phyloP scores from a whole-genome alignment of 92 coral and sea anemone species.

The Phenganax stokvisi region DNA sequence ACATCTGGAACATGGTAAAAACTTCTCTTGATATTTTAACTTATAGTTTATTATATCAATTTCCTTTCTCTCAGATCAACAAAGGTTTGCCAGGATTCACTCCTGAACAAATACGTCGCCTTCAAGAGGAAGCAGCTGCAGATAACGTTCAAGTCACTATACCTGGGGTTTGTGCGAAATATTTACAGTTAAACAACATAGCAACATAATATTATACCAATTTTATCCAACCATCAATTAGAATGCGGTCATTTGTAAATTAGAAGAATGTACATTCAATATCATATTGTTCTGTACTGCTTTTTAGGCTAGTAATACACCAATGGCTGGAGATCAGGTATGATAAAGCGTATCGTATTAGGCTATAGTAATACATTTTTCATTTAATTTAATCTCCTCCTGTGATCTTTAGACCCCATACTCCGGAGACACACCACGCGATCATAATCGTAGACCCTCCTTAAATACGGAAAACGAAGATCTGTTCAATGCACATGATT shows the following conservation, averaged over 20 bases:
- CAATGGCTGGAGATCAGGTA: conserved; percentile 17
- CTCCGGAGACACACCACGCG: conserved; percentile 44
- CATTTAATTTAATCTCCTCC: neutral
- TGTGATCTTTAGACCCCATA: conserved; percentile 39
- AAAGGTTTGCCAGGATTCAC: conserved; percentile 12
- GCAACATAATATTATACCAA: neutral
- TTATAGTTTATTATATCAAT: neutral
- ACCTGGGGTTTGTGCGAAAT: conserved; percentile 22
- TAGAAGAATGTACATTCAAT: no score
- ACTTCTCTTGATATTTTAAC: neutral
- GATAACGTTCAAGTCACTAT: conserved; percentile 40
- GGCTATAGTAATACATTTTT: neutral
- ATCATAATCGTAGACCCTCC: conserved; percentile 55
- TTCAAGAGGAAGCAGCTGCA: conserved; percentile 44
- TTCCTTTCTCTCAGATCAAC: conserved; percentile 8
- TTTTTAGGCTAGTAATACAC: neutral
- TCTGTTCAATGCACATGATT: conserved; percentile 91
- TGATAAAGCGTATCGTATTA: neutral
- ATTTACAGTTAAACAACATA: neutral
- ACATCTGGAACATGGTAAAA: neutral
- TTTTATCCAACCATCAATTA: neutral
- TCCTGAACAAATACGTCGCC: conserved; percentile 28
- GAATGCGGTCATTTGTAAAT: no score
- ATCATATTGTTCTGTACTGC: no score
- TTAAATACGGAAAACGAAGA: conserved; percentile 65